phyloP scores from a whole-genome alignment of 2,797 vertebrate species.

The Leucoraja ocellata region DNA sequence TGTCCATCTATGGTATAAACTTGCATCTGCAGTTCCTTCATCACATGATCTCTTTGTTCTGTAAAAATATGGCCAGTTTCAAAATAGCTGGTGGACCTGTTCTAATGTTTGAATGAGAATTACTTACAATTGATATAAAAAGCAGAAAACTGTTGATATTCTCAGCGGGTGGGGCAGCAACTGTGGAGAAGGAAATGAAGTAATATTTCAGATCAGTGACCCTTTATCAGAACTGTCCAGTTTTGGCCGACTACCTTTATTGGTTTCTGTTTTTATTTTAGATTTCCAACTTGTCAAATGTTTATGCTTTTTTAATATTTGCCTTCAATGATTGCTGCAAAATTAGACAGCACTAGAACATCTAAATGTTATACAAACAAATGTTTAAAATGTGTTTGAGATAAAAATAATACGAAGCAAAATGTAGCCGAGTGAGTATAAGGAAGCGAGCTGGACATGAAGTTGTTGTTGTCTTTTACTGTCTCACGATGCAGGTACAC shows the following conservation, averaged over 20 bases:
- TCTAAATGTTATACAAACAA: not conserved
- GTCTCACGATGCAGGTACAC: conserved; percentile 71
- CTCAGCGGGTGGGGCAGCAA: too few relatives aligned
- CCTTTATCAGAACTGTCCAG: too few relatives aligned
- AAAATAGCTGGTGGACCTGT: not conserved
- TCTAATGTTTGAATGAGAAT: not conserved
- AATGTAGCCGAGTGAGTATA: not conserved
- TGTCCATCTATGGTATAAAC: too few relatives aligned
- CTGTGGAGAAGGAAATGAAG: too few relatives aligned
- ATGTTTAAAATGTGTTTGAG: not conserved
- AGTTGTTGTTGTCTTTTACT: not conserved
- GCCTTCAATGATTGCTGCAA: not conserved
- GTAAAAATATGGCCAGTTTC: not conserved
- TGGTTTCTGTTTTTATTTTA: too few relatives aligned
- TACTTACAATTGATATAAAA: too few relatives aligned
- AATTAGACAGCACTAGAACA: not conserved
- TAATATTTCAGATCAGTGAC: too few relatives aligned
- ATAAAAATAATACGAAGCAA: not conserved
- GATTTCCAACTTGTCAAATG: too few relatives aligned
- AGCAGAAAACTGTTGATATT: too few relatives aligned
- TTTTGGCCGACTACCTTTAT: too few relatives aligned
- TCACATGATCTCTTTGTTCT: not conserved
- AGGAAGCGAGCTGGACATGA: not conserved
- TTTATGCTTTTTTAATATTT: too few relatives aligned
- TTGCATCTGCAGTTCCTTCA: too few relatives aligned